Evolutionary conservation across 2,113 vertebrate species (phyloP).

Genomic region (Rhegmatorhina hoffmannsi): DNA sequence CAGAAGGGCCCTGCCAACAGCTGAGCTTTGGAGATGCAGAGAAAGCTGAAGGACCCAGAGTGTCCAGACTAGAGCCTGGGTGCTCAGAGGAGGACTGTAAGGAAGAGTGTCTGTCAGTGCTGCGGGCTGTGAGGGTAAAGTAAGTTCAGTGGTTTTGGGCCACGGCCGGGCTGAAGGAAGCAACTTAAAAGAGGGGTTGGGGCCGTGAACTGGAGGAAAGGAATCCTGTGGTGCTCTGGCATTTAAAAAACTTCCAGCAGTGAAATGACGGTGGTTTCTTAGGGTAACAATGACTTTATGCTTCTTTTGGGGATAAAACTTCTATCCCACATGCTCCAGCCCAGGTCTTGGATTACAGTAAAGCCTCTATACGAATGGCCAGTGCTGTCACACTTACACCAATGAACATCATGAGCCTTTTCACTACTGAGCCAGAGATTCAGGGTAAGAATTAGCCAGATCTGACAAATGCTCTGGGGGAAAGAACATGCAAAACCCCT

Average conservation of each 20-base stretch:
- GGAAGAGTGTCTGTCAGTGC: background rate
- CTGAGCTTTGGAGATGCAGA: background rate
- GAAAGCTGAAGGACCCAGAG: background rate
- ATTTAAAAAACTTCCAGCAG: too few species aligned
- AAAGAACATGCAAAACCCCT: background rate
- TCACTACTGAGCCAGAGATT: background rate
- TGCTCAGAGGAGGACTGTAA: background rate
- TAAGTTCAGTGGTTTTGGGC: background rate
- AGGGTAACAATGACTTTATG: background rate
- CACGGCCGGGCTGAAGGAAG: background rate
- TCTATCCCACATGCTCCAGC: fast-evolving
- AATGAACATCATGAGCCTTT: background rate
- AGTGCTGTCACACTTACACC: fast-evolving
- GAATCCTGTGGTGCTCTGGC: too few species aligned
- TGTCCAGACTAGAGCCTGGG: fast-evolving
- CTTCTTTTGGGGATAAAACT: background rate
- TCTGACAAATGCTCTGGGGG: background rate
- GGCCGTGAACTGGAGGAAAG: background rate
- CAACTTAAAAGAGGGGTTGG: too few species aligned
- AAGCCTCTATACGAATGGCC: fast-evolving
- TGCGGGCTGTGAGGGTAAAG: background rate
- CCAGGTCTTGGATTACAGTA: fast-evolving
- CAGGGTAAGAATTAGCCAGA: fast-evolving
- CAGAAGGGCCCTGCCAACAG: background rate
- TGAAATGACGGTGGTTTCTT: background rate